Base-by-base conservation (phyloP, 1,140 invertebrate genomes). In the Campodea augens region DNA sequence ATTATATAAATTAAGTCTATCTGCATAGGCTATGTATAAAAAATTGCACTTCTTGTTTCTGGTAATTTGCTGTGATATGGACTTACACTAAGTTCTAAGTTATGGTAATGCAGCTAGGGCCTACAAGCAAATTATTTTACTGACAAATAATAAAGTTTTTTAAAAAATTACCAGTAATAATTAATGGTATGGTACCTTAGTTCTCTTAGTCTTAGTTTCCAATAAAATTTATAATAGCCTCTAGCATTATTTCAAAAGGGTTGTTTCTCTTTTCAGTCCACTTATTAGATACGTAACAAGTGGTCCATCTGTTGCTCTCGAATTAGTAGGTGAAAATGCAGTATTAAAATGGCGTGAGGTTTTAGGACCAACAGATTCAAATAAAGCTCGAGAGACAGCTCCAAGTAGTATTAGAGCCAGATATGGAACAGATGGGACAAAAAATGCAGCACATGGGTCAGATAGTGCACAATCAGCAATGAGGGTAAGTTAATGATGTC, bases 381-480 rank as follows among this genome's bases (percentile, higher is more conserved):
- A 60, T 1, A 66, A 70, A 51, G 79, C 78, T 13, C 64, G 67
- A 52, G 55, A 58, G 46, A 60, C 61, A 39, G 58, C 66, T 29
- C 72, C 81, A 1, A 64, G 67, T 1, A 73, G 73, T 32, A 59
- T 90, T 21, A 67, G 81, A 56, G 73, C 76, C 4, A 54, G 71
- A 45, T 89, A 78, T 67, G 83, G 81, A n/a, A 69, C 60, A 53
- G 78, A 87, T 56, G 62, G 65, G 13, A 67, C 75, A 21, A 60
- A 66, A 44, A 82, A 87, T 65, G 81, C 72, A 25, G 69, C 80
- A 41, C 75, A 89, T 66, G 74, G 72, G 22, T 73, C 84, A 5
- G 60, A 71, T 37, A 67, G 57, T 51, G 48, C 60, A 13, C 67
- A 71, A 44, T 62, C 67, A 37, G 79, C 77, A 27, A 53, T 64